phyloP scores from a whole-genome alignment of 2,888 invertebrate genomes.

The Tanytarsus gracilentus region DNA sequence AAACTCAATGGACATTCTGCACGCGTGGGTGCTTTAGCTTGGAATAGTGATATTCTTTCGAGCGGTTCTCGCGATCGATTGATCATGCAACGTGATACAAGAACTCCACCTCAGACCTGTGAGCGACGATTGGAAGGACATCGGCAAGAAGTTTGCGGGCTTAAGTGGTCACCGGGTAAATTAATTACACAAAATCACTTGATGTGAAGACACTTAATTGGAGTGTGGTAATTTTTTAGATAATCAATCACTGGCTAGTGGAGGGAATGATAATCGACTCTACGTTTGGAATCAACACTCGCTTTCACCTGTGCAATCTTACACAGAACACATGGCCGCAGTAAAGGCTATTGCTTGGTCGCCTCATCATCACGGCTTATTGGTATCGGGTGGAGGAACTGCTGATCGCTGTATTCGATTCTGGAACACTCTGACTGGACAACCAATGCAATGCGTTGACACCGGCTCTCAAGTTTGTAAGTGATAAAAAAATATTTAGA shows the following conservation, averaged over 20 bases:
- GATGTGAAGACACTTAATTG: not conserved
- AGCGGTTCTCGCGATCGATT: constrained; percentile 91
- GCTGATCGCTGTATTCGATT: constrained; percentile 94
- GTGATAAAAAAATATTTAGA: not conserved
- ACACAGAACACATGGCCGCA: constrained; percentile 93
- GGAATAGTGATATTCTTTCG: constrained; percentile 94
- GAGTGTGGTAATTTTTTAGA: constrained; percentile 47
- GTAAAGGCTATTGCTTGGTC: constrained; percentile 99
- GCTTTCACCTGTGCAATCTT: constrained; percentile 83
- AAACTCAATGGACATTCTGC: constrained; percentile 88
- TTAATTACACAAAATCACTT: not conserved
- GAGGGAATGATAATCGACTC: constrained; percentile 76
- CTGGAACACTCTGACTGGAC: constrained; percentile 97
- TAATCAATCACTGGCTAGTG: constrained; percentile 93
- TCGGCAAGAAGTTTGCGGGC: constrained; percentile 93
- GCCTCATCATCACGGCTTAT: constrained; percentile 92
- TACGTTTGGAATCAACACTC: constrained; percentile 68
- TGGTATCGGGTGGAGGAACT: constrained; percentile 98
- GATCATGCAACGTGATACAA: constrained; percentile 88
- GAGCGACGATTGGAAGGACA: constrained; percentile 83
- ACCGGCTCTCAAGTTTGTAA: constrained; percentile 51
- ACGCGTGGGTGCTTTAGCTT: constrained; percentile 85
- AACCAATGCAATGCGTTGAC: constrained; percentile 96
- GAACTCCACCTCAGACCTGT: constrained; percentile 68
- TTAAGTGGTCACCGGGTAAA: constrained; percentile 93